Evolutionary conservation across 2,797 vertebrate species (phyloP).

Genomic region (Adelosebastes latens): DNA sequence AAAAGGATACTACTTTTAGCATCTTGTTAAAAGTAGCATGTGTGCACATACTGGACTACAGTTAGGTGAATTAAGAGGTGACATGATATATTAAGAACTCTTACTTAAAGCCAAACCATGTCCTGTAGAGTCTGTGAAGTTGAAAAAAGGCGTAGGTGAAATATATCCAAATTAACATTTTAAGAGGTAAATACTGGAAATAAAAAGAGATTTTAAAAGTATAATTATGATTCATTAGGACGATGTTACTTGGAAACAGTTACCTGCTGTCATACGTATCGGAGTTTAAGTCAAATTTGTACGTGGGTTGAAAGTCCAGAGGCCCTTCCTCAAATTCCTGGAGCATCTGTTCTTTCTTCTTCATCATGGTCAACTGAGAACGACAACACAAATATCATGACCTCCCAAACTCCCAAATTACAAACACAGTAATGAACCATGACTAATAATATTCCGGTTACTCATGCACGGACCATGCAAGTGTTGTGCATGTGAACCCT

Average conservation of each 20-base stretch:
- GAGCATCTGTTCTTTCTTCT: conserved; percentile 85
- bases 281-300: conserved; percentile 94
- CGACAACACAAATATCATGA: neutral
- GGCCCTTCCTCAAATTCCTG: conserved; percentile 93
- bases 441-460: neutral
- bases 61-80: conserved; percentile 17
- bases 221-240: neutral
- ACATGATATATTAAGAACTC: conserved; percentile 38
- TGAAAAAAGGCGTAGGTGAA: conserved; percentile 33
- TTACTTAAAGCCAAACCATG: conserved; percentile 91
- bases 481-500: neutral
- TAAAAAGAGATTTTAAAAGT: neutral
- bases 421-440: neutral
- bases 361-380: conserved; percentile 91
- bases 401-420: neutral
- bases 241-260: neutral
- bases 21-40: conserved; percentile 10
- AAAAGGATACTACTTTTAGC: neutral
- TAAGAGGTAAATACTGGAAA: neutral
- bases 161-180: neutral
- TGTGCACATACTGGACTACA: neutral
- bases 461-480: neutral
- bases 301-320: conserved; percentile 93
- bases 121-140: conserved; percentile 84
- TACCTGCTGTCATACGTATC: conserved; percentile 95